Evolutionary conservation across 2,113 vertebrate genomes (phyloP), one percentile per base, ranked within the genome.

Genomic region (Cyanoramphus novaezelandiae): DNA sequence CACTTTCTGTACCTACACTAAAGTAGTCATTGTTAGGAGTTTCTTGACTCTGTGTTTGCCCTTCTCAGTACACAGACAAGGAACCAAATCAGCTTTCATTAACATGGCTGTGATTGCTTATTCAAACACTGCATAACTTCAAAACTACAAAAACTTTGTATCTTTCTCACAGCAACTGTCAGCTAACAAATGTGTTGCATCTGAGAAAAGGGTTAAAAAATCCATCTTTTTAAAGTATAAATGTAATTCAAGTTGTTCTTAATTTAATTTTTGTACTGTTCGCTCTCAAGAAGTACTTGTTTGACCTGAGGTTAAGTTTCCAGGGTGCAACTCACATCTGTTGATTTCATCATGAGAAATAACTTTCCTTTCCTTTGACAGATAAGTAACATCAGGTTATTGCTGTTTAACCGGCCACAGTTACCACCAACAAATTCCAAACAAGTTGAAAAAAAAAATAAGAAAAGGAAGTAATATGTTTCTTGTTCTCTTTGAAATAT

Each of bases 341-440:
- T 16, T 92, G 59, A 35, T 78, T 92, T 89, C 59, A 86, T 77
- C 15, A 28, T n/a, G 31, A 44, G 24, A 90, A 89, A 82, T 83
- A 67, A 63, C 18, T 95, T 92, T 67, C 21, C 21, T 71, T 49
- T 88, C 18, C 76, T 68, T 90, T 86, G 28, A 91, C 35, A 94
- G 79, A 70, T 46, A 86, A 93, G 46, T 91, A 72, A 41, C 70
- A 82, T 84, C 31, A 79, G 43, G 55, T 81, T 16, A 43, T 20
- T 79, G 35, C 18, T 77, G 18, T 74, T 83, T 80, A 64, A 65
- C 31, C 81, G 37, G 71, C 41, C 60, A 53, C 53, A 68, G 62
- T 93, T 79, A 25, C 47, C 74, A 96, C 76, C 28, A 67, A 50
- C 31, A 90, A 64, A 63, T 85, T 94, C 33, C 83, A 95, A 96